Base-by-base conservation (phyloP, 2,113 vertebrate genomes). In the Rhinoderma darwinii region DNA sequence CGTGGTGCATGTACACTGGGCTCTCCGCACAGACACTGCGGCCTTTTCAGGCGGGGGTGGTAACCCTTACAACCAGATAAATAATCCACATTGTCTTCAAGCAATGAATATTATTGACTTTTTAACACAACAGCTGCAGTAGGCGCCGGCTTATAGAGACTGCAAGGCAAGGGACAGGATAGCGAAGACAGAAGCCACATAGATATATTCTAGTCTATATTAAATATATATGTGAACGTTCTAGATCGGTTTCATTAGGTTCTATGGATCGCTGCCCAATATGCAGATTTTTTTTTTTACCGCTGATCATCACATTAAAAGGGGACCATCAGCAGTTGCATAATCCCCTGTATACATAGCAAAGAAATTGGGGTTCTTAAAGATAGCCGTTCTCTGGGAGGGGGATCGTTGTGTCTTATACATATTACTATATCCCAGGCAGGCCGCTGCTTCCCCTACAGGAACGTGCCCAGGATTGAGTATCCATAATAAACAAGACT, bases 41-140 rank as follows among this genome's bases (percentile, higher is more conserved):
- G 84, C 76, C 77, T 35, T 80, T 72, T 63, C 79, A 44, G 41
- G 82, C 68, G 30, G 54, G 83, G 59, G 72, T 54, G 39, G 83
- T 84, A 73, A 84, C 83, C n/a, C 73, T 76, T 59, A 77, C 41
- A 83, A 59, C 20, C 43, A 72, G 80, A 84, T 83, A 89, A 89
- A 91, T 89, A 89, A 89, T 56, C 43, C 80, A 88, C 89, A 90
- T 92, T 92, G 90, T 91, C 88, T 89, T 74, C 84, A 20, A 50
- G 79, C 88, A n/a, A 89, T 90, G 90, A 90, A 91, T 90, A 88
- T 90, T 84, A 89, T 86, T 79, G 88, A 89, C 81, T 78, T 54
- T 79, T 72, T 86, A 44, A 88, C 88, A 81, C 54, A 77, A 88
- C 92, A 92, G 91, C 91, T 90, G 90, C 84, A 72, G 86, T 51